Evolutionary conservation across 2,113 vertebrate genomes (phyloP).

Genomic region (Zapus hudsonius): DNA sequence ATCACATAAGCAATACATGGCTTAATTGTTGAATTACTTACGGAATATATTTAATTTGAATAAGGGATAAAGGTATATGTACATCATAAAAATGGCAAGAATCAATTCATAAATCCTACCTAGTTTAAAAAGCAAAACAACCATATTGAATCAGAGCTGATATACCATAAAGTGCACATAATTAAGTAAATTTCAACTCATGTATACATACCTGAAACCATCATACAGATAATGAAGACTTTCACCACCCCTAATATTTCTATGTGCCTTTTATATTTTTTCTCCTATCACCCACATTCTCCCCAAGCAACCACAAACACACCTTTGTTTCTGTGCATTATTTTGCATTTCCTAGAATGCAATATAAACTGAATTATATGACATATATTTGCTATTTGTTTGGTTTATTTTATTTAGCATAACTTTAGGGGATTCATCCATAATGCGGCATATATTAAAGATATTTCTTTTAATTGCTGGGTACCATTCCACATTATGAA

Average conservation of each 20-base stretch:
- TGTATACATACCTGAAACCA: not conserved
- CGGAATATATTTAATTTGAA: not conserved
- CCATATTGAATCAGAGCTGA: not conserved
- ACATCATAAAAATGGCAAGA: not conserved
- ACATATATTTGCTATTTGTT: not conserved
- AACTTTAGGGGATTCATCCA: not conserved
- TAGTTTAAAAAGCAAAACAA: not conserved
- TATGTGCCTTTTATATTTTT: not conserved
- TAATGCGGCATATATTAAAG: not conserved
- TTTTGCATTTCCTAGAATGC: not conserved
- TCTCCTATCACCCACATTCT: rapidly evolving
- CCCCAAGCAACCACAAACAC: not conserved
- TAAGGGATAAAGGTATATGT: not conserved
- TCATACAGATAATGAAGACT: not conserved
- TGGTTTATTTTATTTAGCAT: not conserved
- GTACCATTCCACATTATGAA: not conserved
- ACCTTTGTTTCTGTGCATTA: not conserved
- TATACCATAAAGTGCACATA: not conserved
- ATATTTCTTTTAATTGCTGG: not conserved
- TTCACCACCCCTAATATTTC: not conserved
- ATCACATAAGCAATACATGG: too few relatives aligned
- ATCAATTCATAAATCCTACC: not conserved
- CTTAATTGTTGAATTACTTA: not conserved
- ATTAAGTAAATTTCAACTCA: not conserved
- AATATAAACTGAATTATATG: not conserved